Base-by-base conservation (phyloP, 2,797 vertebrate genomes). In the Yasuhikotakia modesta region DNA sequence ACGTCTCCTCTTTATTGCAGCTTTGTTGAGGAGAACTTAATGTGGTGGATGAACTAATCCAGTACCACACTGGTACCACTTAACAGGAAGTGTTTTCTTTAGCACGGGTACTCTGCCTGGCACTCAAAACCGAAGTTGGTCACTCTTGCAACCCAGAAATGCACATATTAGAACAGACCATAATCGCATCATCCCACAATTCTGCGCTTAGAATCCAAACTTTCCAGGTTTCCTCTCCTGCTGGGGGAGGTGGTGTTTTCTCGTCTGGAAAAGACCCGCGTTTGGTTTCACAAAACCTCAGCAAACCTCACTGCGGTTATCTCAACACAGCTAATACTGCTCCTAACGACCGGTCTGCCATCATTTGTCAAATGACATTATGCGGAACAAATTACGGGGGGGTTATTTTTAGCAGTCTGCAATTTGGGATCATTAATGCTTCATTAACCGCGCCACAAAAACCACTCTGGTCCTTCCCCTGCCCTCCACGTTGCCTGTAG, bases 111-210 rank as follows among this genome's bases (percentile, higher is more conserved):
- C 4, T 67, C 24, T 46, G 12, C 11, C 45, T 43, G 63, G 64
- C 19, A 55, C 30, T 43, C 55, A 84, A 79, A 79, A 80, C 83
- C 86, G 83, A 81, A 77, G 58, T 83, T 81, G 75, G 84, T 89
- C 89, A 87, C 85, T 82, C 86, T 86, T 79, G 83, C 90, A 94
- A 90, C 87, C 85, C 81, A 91, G 87, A 89, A 91, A 91, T 91
- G 89, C 84, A 76, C 87, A 89, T 48, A 88, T 88, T 92, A 90
- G 92, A 90, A 90, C 90, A 90, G 91, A 87, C 87, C 82, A 87
- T 89, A 89, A 94, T 90, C 87, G 91, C 91, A 90, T 88, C 87
- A 88, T 91, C 90, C 91, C 90, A 81, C 88, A 90, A 83, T 89
- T 82, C 87, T 87, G 86, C 86, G 84, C 89, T 86, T 87, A 86